Evolutionary conservation across 2,113 vertebrate genomes (phyloP), one percentile per base, ranked within the genome.

Genomic region (Microcebus murinus): DNA sequence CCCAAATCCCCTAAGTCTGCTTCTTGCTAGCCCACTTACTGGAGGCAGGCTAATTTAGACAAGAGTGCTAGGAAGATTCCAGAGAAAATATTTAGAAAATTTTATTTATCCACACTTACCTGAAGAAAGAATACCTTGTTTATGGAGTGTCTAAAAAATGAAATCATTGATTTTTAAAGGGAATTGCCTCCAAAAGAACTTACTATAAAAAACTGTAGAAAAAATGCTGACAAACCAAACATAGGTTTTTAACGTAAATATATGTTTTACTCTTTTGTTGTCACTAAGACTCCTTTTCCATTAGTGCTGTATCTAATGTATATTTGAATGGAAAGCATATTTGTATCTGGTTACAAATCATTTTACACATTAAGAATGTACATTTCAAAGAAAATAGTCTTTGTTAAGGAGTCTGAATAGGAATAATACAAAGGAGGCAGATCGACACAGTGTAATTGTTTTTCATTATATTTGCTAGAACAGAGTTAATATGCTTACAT

Each of bases 351-450:
- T 85, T 90, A 73, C n/a, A 85, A 97, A 90, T 91, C 20, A 17
- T 88, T 92, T 95, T 92, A 67, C 27, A 57, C 42, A 63, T 61
- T 95, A 96, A 76, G 52, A 91, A 91, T 52, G 42, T 4, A 88
- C 9, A 52, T 85, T 94, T 90, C 50, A 76, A 87, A 94, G 67
- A 90, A 84, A 92, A 77, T 82, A 34, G 12, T 79, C 61, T 94
- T 91, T 45, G 59, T 71, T 84, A 59, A 88, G 77, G 45, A 86
- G 13, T 80, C 39, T 92, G 67, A 87, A 96, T 17, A 71, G 42
- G 11, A 94, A 61, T 63, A 91, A 87, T 68, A 93, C 48, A 91
- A 91, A 76, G 23, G 34, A 93, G 25, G 34, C 76, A 95, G 55
- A 55, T 14, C 80, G 83, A 65, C 42, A n/a, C 17, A 36, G 39